A percentile compares a stretch with the other conserved stretches of the same genome.
phyloP scores from a whole-genome alignment of 1,140 invertebrate species.

The Aphis gossypii region DNA sequence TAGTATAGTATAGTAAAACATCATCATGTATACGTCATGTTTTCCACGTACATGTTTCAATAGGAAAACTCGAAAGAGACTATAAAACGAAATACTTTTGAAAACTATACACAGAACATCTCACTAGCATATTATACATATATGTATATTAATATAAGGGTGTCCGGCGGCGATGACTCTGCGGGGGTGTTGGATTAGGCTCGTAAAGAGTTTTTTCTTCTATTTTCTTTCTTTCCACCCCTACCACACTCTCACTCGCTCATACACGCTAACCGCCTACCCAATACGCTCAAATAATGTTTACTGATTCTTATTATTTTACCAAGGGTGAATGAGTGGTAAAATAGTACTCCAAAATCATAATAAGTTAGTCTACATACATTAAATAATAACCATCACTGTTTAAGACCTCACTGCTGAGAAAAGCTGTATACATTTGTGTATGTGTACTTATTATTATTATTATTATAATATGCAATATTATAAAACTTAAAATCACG shows the following conservation, averaged over 20 bases:
- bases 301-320: constrained; percentile 34
- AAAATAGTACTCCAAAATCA: not conserved
- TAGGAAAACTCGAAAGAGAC: not conserved
- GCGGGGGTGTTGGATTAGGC: constrained; percentile 15
- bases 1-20: no score
- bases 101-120: constrained; percentile 31
- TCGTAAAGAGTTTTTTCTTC: not conserved
- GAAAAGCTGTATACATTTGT: not conserved
- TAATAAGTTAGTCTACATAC: not conserved
- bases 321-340: not conserved
- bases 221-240: not conserved
- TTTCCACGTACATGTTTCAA: not conserved
- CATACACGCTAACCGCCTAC: not conserved
- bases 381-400: not conserved
- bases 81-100: constrained; percentile 9
- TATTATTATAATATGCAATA: not conserved
- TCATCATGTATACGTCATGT: not conserved
- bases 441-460: no score
- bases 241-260: not conserved
- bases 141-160: not conserved
- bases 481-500: not conserved
- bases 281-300: constrained; percentile 31
- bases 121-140: not conserved
- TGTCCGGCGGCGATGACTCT: constrained; percentile 14
- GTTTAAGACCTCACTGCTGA: not conserved